Base-by-base conservation (phyloP, 37 sponge, comb jelly and placozoan species). In the Mnemiopsis leidyi region DNA sequence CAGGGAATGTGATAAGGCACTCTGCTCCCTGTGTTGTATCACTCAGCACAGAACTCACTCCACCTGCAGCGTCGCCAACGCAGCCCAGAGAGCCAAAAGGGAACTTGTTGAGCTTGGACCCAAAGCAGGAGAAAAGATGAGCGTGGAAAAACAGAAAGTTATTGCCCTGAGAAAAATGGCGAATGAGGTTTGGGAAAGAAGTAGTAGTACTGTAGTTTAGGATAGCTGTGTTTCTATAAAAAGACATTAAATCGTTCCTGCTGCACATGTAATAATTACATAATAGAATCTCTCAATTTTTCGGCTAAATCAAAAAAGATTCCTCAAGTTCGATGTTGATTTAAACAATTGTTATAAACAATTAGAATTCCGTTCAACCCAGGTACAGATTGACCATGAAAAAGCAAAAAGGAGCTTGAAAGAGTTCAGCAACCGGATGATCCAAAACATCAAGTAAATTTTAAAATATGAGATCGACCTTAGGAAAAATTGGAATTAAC, bases 11-110 rank as follows among this genome's bases (percentile, higher is more conserved):
- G 90, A 85, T 29, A 85, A 85, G 25, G 90, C 90, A 1, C 90
- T 85, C 24, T 85, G 90, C 48, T 85, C 90, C 25, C 90, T 85
- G 61, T 85, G 90, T 61, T 85, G 90, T 26, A 85, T 85, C 90
- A 85, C 90, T 13, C 90, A 85, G 36, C 90, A 85, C 61, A 38
- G 90, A 28, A 33, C 90, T 26, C 90, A 85, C 90, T 36, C 32
- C 90, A 85, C 90, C 24, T 38, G 90, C 23, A n/a, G 61, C 0
- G 38, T 85, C 2, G 40, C 90, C 61, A 85, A 37, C 39, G 90
- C 90, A 39, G 90, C 90, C 9, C 90, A 85, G 25, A 18, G 90
- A 26, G 90, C 90, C 9, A 38, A 40, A 29, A 85, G 61, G 29
- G 90, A 85, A 21, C 48, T 85, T 25, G 48, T 23, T 0, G n/a